These are phyloP conservation scores for Seriola aureovittata DNA, from an alignment of 2,113 vertebrate species.

Conservation along the genomic window DNA sequence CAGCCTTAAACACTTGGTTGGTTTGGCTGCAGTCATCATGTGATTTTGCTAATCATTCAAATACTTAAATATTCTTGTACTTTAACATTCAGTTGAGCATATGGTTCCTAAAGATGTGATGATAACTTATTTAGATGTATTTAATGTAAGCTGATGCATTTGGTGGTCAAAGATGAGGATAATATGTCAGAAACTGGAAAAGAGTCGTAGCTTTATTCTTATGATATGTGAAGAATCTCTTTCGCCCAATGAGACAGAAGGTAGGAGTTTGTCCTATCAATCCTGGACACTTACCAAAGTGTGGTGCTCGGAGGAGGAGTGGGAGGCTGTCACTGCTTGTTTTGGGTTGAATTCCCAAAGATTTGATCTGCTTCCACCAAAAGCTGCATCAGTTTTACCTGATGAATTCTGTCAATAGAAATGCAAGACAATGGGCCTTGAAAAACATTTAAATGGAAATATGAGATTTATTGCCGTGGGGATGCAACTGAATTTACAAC, in stretches of 20 bases:
- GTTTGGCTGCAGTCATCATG: neutral
- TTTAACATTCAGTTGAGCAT: too few relatives aligned
- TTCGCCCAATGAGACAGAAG: neutral
- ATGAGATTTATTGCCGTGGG: neutral
- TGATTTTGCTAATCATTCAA: neutral
- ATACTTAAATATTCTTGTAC: neutral
- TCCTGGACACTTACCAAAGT: neutral
- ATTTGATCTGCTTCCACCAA: neutral
- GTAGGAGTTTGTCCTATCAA: neutral
- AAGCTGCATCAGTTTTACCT: neutral
- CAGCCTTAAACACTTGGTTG: neutral
- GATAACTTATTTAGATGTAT: neutral
- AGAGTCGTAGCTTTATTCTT: neutral
- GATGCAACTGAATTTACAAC: conserved; percentile 20
- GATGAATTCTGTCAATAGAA: neutral
- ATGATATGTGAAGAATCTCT: neutral
- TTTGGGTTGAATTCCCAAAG: neutral
- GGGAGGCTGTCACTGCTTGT: neutral
- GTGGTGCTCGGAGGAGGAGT: neutral
- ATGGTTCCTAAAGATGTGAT: neutral
- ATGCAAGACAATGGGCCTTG: conserved; percentile 15
- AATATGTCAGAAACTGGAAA: neutral
- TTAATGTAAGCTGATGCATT: neutral
- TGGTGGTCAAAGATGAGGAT: neutral
- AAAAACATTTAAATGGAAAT: conserved; percentile 20